Evolutionary conservation across 2,113 vertebrate species (phyloP).

Genomic region (Strix uralensis): DNA sequence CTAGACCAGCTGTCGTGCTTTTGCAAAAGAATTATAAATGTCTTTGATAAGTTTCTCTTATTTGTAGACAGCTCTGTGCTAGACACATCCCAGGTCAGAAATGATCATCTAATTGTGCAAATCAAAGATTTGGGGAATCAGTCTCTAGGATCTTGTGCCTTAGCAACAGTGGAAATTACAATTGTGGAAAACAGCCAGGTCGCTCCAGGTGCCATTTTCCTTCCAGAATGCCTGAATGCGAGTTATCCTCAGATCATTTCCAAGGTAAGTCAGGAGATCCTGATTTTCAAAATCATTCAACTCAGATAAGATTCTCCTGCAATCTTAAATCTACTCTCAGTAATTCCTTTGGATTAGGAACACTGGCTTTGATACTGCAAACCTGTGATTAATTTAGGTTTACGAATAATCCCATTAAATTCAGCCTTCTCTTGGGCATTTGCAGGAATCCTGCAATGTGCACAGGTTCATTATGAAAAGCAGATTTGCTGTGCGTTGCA

Average conservation of each 20-base stretch:
- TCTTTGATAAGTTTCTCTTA: neutral
- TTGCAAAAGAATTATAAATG: neutral
- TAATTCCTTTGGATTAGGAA: neutral
- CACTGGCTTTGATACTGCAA: neutral
- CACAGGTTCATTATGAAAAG: neutral
- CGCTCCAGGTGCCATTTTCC: slow-evolving; percentile 71
- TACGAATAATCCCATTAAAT: neutral
- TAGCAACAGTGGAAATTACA: slow-evolving; percentile 73
- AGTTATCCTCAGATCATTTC: slow-evolving; percentile 78
- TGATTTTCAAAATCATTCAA: neutral
- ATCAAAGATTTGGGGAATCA: slow-evolving; percentile 82
- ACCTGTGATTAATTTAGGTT: neutral
- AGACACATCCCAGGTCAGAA: slow-evolving; percentile 71
- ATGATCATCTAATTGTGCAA: slow-evolving; percentile 78
- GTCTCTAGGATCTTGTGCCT: slow-evolving; percentile 75
- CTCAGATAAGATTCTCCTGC: neutral
- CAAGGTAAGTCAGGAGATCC: slow-evolving; percentile 66
- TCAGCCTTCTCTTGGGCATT: neutral
- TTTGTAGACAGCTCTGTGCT: slow-evolving; percentile 72
- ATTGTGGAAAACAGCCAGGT: slow-evolving; percentile 78
- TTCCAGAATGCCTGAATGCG: slow-evolving; percentile 78
- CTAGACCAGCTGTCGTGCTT: neutral
- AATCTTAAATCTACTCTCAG: neutral
- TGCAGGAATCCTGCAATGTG: neutral
- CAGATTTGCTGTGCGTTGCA: neutral